Percentiles rank a stretch among this genome's conserved stretches.
Evolutionary conservation across 2,888 invertebrate genomes (phyloP).

Genomic region (Idaea straminata): DNA sequence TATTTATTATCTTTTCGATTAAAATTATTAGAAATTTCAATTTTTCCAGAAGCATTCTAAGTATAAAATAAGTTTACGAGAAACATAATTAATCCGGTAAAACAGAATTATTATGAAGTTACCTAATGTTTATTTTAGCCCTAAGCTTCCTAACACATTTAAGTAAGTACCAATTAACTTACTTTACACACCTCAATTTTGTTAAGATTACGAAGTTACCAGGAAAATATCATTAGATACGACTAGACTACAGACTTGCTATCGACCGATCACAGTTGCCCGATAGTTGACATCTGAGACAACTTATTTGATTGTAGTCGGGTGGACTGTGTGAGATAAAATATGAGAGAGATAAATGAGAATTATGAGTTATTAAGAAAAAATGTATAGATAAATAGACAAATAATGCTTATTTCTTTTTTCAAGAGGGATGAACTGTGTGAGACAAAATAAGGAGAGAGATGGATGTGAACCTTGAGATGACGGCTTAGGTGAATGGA

Average conservation of each 20-base stretch:
- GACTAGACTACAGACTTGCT: neutral
- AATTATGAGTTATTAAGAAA: no score
- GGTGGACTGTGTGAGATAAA: no score
- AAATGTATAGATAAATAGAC: no score
- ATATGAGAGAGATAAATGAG: no score
- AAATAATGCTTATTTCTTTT: no score
- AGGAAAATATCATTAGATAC: neutral
- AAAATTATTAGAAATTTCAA: no score
- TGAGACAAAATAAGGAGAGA: neutral
- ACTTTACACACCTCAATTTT: neutral
- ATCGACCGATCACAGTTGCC: neutral
- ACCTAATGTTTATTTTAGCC: neutral
- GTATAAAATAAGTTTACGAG: no score
- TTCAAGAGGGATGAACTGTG: neutral
- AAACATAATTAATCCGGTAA: no score
- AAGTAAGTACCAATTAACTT: neutral
- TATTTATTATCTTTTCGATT: no score
- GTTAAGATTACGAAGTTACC: neutral
- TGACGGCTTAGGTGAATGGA: neutral
- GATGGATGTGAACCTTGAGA: neutral
- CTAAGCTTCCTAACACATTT: neutral
- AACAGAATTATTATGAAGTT: neutral
- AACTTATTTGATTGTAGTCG: no score
- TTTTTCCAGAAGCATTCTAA: no score
- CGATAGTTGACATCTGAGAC: neutral